Percentiles rank a stretch among this genome's conserved stretches.
These are phyloP conservation scores for Australoheros scitulus DNA, from an alignment of 2,113 vertebrate species.

Conservation along the genomic window DNA sequence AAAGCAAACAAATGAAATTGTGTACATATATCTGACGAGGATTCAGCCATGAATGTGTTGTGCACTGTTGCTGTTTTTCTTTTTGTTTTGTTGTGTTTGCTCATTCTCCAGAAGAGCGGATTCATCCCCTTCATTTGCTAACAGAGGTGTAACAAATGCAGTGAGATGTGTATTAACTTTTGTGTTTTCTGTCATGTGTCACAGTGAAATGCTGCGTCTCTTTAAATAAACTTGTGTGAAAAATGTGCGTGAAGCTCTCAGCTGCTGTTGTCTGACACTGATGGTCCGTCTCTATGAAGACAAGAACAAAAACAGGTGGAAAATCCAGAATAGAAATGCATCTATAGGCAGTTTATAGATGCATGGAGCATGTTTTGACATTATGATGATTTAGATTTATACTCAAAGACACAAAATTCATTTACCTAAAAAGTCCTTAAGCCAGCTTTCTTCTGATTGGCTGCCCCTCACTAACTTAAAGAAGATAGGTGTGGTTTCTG, in stretches of 20 bases:
- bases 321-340: neutral
- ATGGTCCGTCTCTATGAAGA: neutral
- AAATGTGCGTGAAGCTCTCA: neutral
- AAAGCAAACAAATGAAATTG: neutral
- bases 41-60: constrained; percentile 45
- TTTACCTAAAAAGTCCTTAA: neutral
- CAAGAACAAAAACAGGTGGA: neutral
- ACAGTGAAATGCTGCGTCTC: neutral
- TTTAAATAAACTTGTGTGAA: constrained; percentile 15
- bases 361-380: neutral
- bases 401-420: neutral
- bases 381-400: neutral
- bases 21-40: constrained; percentile 21
- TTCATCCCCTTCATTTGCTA: neutral
- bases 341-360: neutral
- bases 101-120: neutral
- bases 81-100: neutral
- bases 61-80: constrained; percentile 24
- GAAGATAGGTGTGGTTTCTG: neutral
- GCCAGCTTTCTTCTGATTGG: neutral
- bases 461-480: neutral
- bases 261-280: neutral
- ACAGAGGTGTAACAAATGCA: neutral
- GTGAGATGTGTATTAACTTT: neutral
- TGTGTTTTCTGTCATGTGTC: neutral